Evolutionary conservation across 2,797 vertebrate genomes (phyloP), one percentile per base, ranked within the genome.

Genomic region (Botia kubotai): DNA sequence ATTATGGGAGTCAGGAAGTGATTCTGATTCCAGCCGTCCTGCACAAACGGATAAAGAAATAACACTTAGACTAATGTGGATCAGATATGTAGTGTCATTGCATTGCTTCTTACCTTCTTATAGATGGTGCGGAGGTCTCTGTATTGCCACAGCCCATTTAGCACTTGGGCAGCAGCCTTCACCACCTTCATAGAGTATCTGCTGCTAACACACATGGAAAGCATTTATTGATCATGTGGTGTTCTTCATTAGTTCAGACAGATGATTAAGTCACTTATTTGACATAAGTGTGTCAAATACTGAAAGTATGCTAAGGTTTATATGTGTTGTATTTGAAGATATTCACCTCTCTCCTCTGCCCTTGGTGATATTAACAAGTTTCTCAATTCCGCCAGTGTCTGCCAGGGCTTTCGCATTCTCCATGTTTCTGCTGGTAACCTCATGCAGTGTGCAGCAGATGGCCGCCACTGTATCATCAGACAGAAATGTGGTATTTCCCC

Each of bases 21-120:
- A 94, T 97, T 98, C 90, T 99, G 98, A 94, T 96, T 99, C 98
- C 98, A 99, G 84, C 98, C 98, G 36, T 99, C 97, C 98, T 99
- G 88, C 82, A 78, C 60, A 81, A 74, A 75, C 43, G 82, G 57
- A 72, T 48, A 7, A 76, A 23, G 63, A 29, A 16, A 21, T 4
- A 23, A 68, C 16, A 23, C 55, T 6, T 3, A 46, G 11, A 29
- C 33, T 71, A 17, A 75, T 26, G 26, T 63, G 21, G 6, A 66
- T 60, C 26, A 33, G 43, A 26, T 39, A 39, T 75, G 57, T 75
- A 72, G 17, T 4, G 23, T 12, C 23, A 23, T 2, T 11, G 6
- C 66, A 21, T 48, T 39, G 26, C 19, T 7, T 43, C 79, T 91
- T 92, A 99, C 98, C 93, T 99, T 99, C 91, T 98, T 99, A 86